phyloP scores from a whole-genome alignment of 2,888 invertebrate species.

The Amblyjoppa fuscipennis region DNA sequence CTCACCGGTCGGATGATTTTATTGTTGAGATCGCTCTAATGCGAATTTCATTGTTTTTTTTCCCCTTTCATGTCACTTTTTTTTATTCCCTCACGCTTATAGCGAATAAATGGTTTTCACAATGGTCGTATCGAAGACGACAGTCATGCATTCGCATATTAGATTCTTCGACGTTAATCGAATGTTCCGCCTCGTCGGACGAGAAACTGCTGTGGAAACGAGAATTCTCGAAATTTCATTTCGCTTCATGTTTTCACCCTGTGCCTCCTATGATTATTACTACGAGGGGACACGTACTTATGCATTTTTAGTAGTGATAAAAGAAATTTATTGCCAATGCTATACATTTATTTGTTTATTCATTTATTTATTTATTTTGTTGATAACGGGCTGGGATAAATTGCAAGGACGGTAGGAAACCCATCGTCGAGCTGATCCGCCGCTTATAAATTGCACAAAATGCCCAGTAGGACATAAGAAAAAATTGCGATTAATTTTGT shows the following conservation, averaged over 20 bases:
- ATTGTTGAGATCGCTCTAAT: slow-evolving; percentile 1
- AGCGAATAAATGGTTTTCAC: not conserved
- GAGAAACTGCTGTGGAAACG: slow-evolving; percentile 14
- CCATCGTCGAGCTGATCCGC: too few species aligned
- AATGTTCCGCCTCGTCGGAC: not conserved
- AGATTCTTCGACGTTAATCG: slow-evolving; percentile 14
- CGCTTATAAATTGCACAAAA: too few species aligned
- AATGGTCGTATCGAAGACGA: not conserved
- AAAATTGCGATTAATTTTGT: too few species aligned
- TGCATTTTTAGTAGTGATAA: not conserved
- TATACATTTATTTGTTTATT: too few species aligned
- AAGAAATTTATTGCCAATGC: too few species aligned
- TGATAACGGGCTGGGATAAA: too few species aligned
- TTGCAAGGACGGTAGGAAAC: too few species aligned
- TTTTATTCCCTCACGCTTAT: not conserved
- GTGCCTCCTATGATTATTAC: not conserved
- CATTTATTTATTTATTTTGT: too few species aligned
- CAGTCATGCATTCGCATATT: slow-evolving; percentile 12
- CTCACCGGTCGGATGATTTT: slow-evolving; percentile 6
- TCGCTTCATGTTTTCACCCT: not conserved
- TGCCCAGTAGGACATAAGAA: too few species aligned
- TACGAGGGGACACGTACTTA: not conserved
- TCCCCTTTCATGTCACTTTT: not conserved
- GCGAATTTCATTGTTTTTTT: slow-evolving; percentile 1
- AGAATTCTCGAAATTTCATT: slow-evolving; percentile 10